Conservation (phyloP, 2,888 invertebrate species). For the Troides helena region DNA sequence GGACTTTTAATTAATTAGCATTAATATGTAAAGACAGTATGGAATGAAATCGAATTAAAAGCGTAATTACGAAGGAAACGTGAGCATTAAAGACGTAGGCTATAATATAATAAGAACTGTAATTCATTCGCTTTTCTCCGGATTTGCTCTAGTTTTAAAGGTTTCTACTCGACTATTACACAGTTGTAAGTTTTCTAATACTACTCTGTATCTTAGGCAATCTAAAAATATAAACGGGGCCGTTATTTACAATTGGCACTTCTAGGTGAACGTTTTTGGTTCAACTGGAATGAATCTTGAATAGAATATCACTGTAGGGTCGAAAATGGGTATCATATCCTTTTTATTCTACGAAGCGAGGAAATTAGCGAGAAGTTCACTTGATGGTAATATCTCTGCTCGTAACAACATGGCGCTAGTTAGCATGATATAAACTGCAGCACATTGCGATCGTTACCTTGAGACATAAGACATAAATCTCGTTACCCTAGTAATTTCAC, state of each 20-base stretch:
- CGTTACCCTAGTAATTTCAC: too few species aligned
- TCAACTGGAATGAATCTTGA: too few species aligned
- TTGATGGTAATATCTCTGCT: too few species aligned
- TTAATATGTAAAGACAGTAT: background rate
- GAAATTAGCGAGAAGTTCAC: too few species aligned
- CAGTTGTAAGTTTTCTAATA: slow-evolving; percentile 27
- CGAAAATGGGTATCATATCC: too few species aligned
- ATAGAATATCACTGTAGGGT: too few species aligned
- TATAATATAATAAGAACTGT: slow-evolving; percentile 23
- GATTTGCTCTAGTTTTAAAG: slow-evolving; percentile 26
- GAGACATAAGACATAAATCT: too few species aligned
- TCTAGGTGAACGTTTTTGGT: background rate
- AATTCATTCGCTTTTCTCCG: slow-evolving; percentile 26
- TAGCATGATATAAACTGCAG: too few species aligned
- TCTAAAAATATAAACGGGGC: slow-evolving; percentile 16
- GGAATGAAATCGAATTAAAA: background rate
- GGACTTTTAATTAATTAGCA: background rate
- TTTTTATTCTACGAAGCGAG: too few species aligned
- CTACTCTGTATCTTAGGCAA: slow-evolving; percentile 16
- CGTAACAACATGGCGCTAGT: too few species aligned
- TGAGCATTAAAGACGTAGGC: slow-evolving; percentile 10
- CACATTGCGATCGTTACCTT: too few species aligned
- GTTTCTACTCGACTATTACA: slow-evolving; percentile 25
- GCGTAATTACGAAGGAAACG: slow-evolving; percentile 1
- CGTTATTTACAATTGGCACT: slow-evolving; percentile 1